These are phyloP conservation scores for Microcebus murinus DNA, from an alignment of 2,113 vertebrate genomes.

Conservation along the genomic window DNA sequence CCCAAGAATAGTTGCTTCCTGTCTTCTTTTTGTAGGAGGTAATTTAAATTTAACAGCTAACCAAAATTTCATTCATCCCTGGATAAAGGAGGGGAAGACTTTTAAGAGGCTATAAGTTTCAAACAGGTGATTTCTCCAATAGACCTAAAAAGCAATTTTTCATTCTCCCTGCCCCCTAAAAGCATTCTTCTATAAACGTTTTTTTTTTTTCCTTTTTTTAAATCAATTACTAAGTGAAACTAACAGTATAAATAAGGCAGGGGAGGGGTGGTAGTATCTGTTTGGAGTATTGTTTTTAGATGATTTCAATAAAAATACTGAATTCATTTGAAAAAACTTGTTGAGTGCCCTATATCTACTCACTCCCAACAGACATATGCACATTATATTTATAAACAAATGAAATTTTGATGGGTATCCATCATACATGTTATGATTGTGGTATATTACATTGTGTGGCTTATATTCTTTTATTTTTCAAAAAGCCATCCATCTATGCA, in stretches of 20 bases:
- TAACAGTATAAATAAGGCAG: neutral
- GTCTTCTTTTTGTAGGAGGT: neutral
- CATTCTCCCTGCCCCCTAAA: neutral
- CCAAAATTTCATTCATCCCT: neutral
- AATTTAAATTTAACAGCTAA: neutral
- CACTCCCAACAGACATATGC: neutral
- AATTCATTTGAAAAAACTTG: neutral
- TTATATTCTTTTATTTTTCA: neutral
- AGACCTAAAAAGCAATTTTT: neutral
- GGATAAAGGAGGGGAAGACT: neutral
- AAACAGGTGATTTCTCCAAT: neutral
- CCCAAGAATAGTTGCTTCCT: neutral
- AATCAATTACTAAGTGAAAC: neutral
- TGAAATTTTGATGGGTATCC: neutral
- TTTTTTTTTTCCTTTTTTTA: no score
- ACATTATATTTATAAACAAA: neutral
- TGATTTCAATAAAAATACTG: neutral
- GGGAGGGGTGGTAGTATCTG: neutral
- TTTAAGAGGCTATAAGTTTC: neutral
- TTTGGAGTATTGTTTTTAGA: neutral
- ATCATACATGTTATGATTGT: neutral
- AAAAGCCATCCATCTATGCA: neutral
- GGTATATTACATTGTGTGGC: neutral
- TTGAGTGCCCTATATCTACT: neutral
- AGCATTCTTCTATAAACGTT: neutral